Conservation (phyloP, 2,113 vertebrate genomes). For the Tympanuchus pallidicinctus region DNA sequence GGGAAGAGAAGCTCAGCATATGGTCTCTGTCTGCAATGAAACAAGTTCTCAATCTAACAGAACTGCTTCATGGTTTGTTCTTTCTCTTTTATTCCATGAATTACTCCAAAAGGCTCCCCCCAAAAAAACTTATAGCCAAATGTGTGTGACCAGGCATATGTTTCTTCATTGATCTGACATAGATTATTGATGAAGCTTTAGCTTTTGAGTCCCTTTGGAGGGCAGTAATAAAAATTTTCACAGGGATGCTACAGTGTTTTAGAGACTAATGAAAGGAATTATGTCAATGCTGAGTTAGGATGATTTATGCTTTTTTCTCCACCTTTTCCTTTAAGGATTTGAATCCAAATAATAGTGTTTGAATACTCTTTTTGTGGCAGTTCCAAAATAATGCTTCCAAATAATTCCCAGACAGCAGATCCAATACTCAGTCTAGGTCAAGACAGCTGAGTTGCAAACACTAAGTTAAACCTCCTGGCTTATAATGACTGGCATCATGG, state of each 20-base stretch:
- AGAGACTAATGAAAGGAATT: not conserved
- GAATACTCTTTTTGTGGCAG: not conserved
- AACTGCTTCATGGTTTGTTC: not conserved
- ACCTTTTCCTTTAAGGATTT: not conserved
- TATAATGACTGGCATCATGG: not conserved
- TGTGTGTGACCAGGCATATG: not conserved
- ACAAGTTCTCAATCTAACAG: not conserved
- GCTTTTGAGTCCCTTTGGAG: not conserved
- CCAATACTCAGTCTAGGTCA: not conserved
- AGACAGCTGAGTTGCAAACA: not conserved
- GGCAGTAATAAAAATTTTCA: not conserved
- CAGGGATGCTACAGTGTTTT: not conserved
- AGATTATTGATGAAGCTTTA: not conserved
- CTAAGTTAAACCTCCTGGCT: not conserved
- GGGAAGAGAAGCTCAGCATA: not conserved
- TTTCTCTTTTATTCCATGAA: not conserved
- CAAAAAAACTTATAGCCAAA: not conserved
- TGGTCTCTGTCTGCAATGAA: not conserved
- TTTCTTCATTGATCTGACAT: not conserved
- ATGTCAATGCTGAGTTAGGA: not conserved
- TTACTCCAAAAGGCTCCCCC: not conserved
- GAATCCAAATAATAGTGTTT: not conserved
- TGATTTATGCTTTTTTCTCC: not conserved
- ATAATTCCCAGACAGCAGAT: not conserved
- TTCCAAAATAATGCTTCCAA: not conserved